These are phyloP conservation scores for Pyrrhosoma nymphula DNA, from an alignment of 2,888 invertebrate species.

Conservation along the genomic window DNA sequence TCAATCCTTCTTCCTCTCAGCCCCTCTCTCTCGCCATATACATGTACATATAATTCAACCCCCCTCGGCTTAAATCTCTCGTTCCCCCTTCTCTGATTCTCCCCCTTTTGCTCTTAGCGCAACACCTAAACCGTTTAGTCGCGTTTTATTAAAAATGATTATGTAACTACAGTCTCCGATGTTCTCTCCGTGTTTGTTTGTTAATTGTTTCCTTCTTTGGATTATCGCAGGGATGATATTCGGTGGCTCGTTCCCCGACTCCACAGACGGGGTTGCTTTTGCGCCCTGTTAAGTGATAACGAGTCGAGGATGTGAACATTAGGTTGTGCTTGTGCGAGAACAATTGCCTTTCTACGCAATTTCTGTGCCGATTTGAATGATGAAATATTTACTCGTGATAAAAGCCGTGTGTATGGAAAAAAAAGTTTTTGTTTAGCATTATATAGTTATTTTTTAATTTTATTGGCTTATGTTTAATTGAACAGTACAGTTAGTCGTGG, in stretches of 20 bases:
- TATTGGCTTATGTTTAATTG: not conserved
- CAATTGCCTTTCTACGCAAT: too few relatives aligned
- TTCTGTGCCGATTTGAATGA: too few relatives aligned
- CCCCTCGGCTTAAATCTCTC: not conserved
- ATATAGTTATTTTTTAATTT: not conserved
- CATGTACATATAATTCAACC: not conserved
- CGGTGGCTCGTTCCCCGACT: too few relatives aligned
- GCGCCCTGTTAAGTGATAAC: too few relatives aligned
- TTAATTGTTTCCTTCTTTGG: not conserved
- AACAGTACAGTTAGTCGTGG: too few relatives aligned
- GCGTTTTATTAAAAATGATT: not conserved
- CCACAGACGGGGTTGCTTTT: too few relatives aligned
- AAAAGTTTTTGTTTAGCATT: not conserved
- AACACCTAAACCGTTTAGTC: not conserved
- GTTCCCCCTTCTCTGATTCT: not conserved
- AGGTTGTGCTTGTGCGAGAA: too few relatives aligned
- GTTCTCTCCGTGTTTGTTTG: not conserved
- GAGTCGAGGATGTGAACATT: too few relatives aligned
- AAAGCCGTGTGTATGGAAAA: too few relatives aligned
- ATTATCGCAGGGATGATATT: too few relatives aligned
- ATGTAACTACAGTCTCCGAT: not conserved
- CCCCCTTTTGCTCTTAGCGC: not conserved
- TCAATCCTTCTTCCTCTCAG: constrained; percentile 23
- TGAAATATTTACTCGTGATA: too few relatives aligned
- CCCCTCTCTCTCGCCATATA: constrained; percentile 16